Evolutionary conservation across 1,140 invertebrate genomes (phyloP).

Genomic region (Cotesia vestalis): DNA sequence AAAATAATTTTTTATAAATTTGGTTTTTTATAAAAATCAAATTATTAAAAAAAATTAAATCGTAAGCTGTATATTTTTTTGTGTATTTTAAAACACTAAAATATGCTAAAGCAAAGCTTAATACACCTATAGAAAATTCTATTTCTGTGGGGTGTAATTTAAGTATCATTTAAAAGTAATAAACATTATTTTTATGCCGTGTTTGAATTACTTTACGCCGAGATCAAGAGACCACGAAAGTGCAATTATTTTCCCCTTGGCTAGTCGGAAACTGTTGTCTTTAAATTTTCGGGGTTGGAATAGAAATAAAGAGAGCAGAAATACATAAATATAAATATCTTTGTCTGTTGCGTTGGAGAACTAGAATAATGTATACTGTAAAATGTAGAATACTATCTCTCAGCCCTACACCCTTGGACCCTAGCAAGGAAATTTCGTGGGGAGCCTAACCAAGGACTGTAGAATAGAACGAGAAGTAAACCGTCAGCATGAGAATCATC

Average conservation of each 20-base stretch:
- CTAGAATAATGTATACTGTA: not conserved
- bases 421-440: slow-evolving; percentile 6
- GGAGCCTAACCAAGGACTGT: slow-evolving; percentile 17
- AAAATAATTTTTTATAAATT: not conserved
- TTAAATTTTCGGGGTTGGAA: slow-evolving; percentile 26
- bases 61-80: too few species aligned
- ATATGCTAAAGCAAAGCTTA: not conserved
- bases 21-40: too few species aligned
- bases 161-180: slow-evolving; percentile 58
- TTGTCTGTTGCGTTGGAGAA: not conserved
- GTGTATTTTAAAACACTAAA: too few species aligned
- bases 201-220: slow-evolving; percentile 61
- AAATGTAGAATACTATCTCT: slow-evolving; percentile 16
- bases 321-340: not conserved
- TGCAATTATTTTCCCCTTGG: slow-evolving; percentile 54
- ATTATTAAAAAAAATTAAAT: too few species aligned
- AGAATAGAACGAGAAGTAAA: slow-evolving; percentile 34
- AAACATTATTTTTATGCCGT: slow-evolving; percentile 65
- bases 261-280: slow-evolving; percentile 20
- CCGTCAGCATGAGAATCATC: not conserved
- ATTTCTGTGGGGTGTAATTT: slow-evolving; percentile 4
- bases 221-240: slow-evolving; percentile 61
- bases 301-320: not conserved
- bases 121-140: not conserved
- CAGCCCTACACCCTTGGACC: slow-evolving; percentile 4